A percentile compares a stretch with the other conserved stretches of the same genome.
phyloP scores from a whole-genome alignment of 2,888 invertebrate genomes.

The Aphelenchoides bicaudatus region DNA sequence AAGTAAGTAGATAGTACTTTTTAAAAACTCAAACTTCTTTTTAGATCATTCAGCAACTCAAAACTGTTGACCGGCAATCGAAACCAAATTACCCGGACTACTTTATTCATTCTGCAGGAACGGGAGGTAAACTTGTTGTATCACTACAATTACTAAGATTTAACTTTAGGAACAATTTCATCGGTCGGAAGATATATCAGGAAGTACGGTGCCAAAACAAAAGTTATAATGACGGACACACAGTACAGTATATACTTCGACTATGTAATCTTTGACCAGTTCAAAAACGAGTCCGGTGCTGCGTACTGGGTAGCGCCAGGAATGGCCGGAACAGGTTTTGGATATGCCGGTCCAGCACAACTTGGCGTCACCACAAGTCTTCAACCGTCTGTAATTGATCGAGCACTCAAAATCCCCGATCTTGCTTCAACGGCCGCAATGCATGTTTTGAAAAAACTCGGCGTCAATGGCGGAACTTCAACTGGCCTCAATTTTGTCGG shows the following conservation, averaged over 20 bases:
- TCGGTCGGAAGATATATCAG: slow-evolving; percentile 50
- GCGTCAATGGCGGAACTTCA: slow-evolving; percentile 34
- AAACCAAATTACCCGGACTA: slow-evolving; percentile 33
- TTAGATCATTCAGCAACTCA: slow-evolving; percentile 40
- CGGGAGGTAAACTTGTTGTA: slow-evolving; percentile 37
- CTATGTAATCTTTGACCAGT: slow-evolving; percentile 42
- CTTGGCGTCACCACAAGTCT: slow-evolving; percentile 31
- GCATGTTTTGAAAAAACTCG: slow-evolving; percentile 34
- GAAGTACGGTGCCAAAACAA: slow-evolving; percentile 42
- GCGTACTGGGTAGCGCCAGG: slow-evolving; percentile 46
- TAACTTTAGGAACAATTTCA: slow-evolving; percentile 47
- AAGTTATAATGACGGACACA: slow-evolving; percentile 47
- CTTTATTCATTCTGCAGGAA: slow-evolving; percentile 51
- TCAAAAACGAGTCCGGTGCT: slow-evolving; percentile 44
- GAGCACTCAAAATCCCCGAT: slow-evolving; percentile 50
- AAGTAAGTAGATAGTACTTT: no score
- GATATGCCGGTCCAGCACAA: slow-evolving; percentile 31
- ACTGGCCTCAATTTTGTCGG: slow-evolving; percentile 48
- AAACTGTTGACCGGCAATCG: slow-evolving; percentile 22
- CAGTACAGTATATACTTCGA: slow-evolving; percentile 51
- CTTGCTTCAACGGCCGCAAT: slow-evolving; percentile 49
- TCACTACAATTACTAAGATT: slow-evolving; percentile 49
- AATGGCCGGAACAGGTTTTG: slow-evolving; percentile 51
- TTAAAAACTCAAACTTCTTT: no score
- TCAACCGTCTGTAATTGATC: slow-evolving; percentile 44